Evolutionary conservation across 2,888 invertebrate genomes (phyloP).

Genomic region (Podabrus alpinus): DNA sequence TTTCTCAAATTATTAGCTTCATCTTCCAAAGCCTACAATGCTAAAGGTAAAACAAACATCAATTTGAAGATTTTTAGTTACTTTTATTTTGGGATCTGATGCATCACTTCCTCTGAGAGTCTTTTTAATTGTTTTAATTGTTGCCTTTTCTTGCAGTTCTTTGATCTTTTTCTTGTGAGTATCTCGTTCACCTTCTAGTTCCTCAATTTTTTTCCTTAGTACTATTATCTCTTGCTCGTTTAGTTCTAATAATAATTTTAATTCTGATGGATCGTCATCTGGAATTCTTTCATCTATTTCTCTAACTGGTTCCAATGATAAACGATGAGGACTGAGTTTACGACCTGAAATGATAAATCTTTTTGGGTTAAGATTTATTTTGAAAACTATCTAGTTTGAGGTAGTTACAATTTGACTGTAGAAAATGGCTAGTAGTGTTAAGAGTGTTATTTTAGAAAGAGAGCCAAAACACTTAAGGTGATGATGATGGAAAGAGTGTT

Average conservation of each 20-base stretch:
- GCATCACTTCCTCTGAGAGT: slow-evolving; percentile 57
- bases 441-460: slow-evolving; percentile 14
- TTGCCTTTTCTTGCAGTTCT: slow-evolving; percentile 75
- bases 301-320: slow-evolving; percentile 66
- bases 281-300: slow-evolving; percentile 76
- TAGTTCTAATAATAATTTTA: slow-evolving; percentile 82
- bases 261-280: slow-evolving; percentile 81
- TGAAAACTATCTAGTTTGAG: not conserved
- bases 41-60: slow-evolving; percentile 14
- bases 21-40: slow-evolving; percentile 66
- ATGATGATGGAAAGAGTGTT: not conserved
- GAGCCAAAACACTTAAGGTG: not conserved
- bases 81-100: slow-evolving; percentile 69
- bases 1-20: slow-evolving; percentile 75
- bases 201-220: slow-evolving; percentile 81
- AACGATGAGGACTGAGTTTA: slow-evolving; percentile 68
- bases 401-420: slow-evolving; percentile 49
- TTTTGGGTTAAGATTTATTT: not conserved
- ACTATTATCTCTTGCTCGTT: slow-evolving; percentile 89
- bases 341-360: slow-evolving; percentile 60
- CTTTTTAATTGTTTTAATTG: slow-evolving; percentile 51
- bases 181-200: slow-evolving; percentile 79
- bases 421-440: slow-evolving; percentile 56
- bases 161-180: slow-evolving; percentile 74
- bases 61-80: slow-evolving; percentile 44